Evolutionary conservation across 2,888 invertebrate genomes (phyloP), one percentile per base, ranked within the genome.

Genomic region (Netelia melanura): DNA sequence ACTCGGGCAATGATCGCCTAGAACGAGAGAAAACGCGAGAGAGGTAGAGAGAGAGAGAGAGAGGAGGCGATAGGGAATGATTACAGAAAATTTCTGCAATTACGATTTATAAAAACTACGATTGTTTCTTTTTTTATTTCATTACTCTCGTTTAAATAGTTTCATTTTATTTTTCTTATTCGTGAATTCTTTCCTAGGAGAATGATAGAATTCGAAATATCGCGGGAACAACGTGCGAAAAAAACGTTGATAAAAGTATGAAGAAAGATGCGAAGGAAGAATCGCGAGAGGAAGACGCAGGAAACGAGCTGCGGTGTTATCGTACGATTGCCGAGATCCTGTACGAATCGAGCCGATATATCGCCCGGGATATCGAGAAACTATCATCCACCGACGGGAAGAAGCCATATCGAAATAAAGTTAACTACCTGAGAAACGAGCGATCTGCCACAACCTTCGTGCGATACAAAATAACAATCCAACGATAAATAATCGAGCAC

Each of bases 161-260:
- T 30, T 30, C 5, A 0, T 30, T 30, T 30, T 30, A 3, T 30
- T 30, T 30, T 30, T 5, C 6, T 30, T 5, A 5, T 30, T 30
- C 30, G 30, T 5, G 5, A 30, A 5, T 30, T 30, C 5, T 48
- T 48, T 48, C 48, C 11, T 11, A 48, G 3, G 48, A 48, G 48
- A 48, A 6, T 48, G 48, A 14, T 10, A 48, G 48, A 48, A 30
- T 14, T 48, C 48, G 48, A 48, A 14, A 48, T 48, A 48, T 14
- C 25, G 3, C 25, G 25, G 1, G 25, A 25, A 3, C 25, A 25
- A 25, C 25, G 11, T 48, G 48, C 78, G 83, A 44, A 72, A 62
- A 86, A 84, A 82, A 87, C 83, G 84, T 72, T 81, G 71, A 67
- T 25, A 70, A 82, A 76, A 79, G 62, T 61, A 78, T 38, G 58